Evolutionary conservation across 2,797 vertebrate genomes (phyloP), one percentile per base, ranked within the genome.

Genomic region (Lacerta viridis): DNA sequence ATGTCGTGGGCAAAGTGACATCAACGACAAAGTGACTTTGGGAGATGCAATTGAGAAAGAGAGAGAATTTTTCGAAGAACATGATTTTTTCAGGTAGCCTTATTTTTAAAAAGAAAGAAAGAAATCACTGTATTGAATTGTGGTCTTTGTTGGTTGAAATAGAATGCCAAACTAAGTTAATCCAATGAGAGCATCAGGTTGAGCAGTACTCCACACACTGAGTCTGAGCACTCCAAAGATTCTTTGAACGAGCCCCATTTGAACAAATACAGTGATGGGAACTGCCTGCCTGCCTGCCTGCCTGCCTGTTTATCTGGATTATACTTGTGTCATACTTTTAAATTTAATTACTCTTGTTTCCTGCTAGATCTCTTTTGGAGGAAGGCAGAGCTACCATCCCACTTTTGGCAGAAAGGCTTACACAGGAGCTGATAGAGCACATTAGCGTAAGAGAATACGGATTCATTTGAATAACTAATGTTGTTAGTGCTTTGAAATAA

Each of bases 1-100:
- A 90, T 98, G 98, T 93, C 94, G 97, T 15, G 97, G 98, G 61
- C 98, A 98, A 94, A 94, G 96, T 88, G 98, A 98, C 76, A 97
- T 98, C 87, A 94, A 83, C 1, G 93, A 98, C 2, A 95, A 93
- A 0, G 90, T 98, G 78, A 87, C 78, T 76, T 79, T 96, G 97
- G 71, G 94, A 1, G 96, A 97, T 23, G 98, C 98, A 20, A 95
- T 92, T 13, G 84, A 90, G 25, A 97, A 89, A 64, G 98, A 98
- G 89, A 93, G 75, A 11, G 80, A 3, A 17, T 98, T 98, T 94
- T 98, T 98, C 80, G 90, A 71, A 61, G 72, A 88, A 0, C 97
- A 98, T 50, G 4, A 20, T 0, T 15, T 95, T 11, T 97, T 97
- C 91, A 96, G 96, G 97, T 97, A 90, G 81, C 1, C 33, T 74